Evolutionary conservation across 1,140 invertebrate species (phyloP).

Genomic region (Cydia strobilella): DNA sequence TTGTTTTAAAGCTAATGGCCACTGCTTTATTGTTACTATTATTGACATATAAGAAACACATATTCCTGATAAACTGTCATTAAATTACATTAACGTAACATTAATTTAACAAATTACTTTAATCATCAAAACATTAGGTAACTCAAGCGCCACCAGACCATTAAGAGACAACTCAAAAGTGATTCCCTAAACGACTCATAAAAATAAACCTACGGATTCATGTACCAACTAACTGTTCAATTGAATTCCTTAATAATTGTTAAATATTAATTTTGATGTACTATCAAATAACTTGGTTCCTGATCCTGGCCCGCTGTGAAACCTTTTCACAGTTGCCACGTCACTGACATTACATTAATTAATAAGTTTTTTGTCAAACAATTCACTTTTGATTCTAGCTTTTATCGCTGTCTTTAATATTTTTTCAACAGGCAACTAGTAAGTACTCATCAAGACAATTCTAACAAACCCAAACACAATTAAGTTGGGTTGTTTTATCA

Average conservation of each 20-base stretch:
- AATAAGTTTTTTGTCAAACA: no score
- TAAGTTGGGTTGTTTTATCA: no score
- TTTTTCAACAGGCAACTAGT: no score
- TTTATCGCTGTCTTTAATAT: no score
- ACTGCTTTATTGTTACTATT: background rate
- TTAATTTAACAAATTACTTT: background rate
- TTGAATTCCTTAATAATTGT: slow-evolving; percentile 22
- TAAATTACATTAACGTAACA: background rate
- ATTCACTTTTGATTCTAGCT: no score
- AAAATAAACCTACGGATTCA: background rate
- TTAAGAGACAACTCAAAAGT: background rate
- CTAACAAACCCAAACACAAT: no score
- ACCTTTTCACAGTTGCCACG: background rate
- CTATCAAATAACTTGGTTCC: slow-evolving; percentile 20
- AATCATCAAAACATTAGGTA: slow-evolving; percentile 16
- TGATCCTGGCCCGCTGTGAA: no score
- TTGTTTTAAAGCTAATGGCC: background rate
- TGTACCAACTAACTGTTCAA: slow-evolving; percentile 23
- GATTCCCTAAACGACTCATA: slow-evolving; percentile 7
- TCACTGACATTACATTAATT: no score
- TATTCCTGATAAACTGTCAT: background rate
- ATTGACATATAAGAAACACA: background rate
- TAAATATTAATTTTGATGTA: slow-evolving; percentile 56
- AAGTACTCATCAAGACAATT: no score
- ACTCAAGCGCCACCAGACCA: background rate